phyloP scores from a whole-genome alignment of 2,888 invertebrate species.

The Muschampia plurimacula region DNA sequence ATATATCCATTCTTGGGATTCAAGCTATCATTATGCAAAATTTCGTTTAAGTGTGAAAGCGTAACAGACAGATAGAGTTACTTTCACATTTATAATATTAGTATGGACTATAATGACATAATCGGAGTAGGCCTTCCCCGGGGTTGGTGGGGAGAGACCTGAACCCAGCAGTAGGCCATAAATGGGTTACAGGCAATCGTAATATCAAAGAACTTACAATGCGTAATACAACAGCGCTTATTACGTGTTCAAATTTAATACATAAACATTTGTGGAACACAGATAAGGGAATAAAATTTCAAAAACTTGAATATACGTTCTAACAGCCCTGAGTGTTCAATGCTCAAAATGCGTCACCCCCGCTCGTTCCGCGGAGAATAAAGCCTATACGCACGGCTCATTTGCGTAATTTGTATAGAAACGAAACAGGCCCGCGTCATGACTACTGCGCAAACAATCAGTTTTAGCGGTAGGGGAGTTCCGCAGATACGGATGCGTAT shows the following conservation, averaged over 20 bases:
- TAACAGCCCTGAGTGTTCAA: slow-evolving; percentile 21
- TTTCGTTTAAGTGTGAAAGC: too few species aligned
- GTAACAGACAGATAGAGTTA: too few species aligned
- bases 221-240: too few species aligned
- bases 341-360: slow-evolving; percentile 26
- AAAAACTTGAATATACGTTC: neutral
- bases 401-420: slow-evolving; percentile 39
- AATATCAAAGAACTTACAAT: too few species aligned
- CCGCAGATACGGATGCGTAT: slow-evolving; percentile 5
- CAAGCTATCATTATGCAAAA: too few species aligned
- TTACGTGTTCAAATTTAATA: neutral
- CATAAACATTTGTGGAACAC: neutral
- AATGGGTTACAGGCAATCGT: too few species aligned
- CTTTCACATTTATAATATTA: too few species aligned
- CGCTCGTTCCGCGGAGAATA: slow-evolving; percentile 35
- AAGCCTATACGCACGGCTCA: slow-evolving; percentile 38
- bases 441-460: slow-evolving; percentile 34
- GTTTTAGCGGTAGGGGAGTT: slow-evolving; percentile 31
- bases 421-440: slow-evolving; percentile 33
- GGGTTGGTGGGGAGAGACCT: too few species aligned
- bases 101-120: too few species aligned
- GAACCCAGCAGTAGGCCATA: too few species aligned
- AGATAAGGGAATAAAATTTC: neutral
- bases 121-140: too few species aligned
- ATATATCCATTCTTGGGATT: too few species aligned